A percentile compares a stretch with the other conserved stretches of the same genome.
Evolutionary conservation across 2,113 vertebrate species (phyloP).

Genomic region (Empidonax alnorum): DNA sequence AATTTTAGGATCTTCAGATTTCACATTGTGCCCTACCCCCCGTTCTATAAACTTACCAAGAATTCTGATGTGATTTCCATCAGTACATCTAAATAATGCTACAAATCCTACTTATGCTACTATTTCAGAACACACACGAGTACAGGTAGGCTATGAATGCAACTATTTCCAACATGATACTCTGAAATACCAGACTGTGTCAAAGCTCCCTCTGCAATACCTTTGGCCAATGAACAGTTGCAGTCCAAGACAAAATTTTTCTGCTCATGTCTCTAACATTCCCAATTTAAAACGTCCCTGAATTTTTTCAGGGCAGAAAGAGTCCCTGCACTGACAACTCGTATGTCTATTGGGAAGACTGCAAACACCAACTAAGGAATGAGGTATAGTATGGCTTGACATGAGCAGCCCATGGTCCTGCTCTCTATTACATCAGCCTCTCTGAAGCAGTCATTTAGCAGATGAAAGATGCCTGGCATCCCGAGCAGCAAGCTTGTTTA

Average conservation of each 20-base stretch:
- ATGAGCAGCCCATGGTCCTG: not conserved
- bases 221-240: not conserved
- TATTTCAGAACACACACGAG: not conserved
- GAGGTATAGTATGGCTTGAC: not conserved
- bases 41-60: not conserved
- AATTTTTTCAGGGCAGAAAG: not conserved
- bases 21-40: not conserved
- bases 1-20: not conserved
- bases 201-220: not conserved
- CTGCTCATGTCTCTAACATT: not conserved
- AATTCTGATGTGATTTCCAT: not conserved
- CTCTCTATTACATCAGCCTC: not conserved
- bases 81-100: not conserved
- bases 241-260: not conserved
- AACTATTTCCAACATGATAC: not conserved
- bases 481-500: not conserved
- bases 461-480: not conserved
- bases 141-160: not conserved
- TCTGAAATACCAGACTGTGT: not conserved
- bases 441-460: not conserved
- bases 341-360: not conserved
- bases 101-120: not conserved
- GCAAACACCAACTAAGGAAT: not conserved
- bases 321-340: not conserved
- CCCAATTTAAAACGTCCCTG: not conserved